Evolutionary conservation across 2,888 invertebrate species (phyloP), one percentile per base, ranked within the genome.

Genomic region (Acanthosepion esculentum): DNA sequence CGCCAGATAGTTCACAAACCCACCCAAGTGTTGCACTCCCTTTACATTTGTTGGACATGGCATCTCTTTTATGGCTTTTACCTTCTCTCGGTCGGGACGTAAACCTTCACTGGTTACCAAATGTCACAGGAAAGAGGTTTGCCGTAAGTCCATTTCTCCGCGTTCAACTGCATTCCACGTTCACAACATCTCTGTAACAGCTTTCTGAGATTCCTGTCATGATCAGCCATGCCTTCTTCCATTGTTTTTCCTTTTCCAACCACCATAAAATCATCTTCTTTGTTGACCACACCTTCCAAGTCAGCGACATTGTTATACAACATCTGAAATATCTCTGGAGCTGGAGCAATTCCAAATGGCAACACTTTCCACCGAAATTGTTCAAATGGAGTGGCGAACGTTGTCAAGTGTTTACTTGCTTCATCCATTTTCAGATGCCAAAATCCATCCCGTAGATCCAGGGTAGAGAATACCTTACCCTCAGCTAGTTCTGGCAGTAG

Each of bases 101-200:
- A n/a, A n/a, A n/a, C n/a, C n/a, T n/a, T n/a, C n/a, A n/a, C n/a
- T n/a, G n/a, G n/a, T n/a, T n/a, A n/a, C n/a, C n/a, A n/a, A n/a
- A n/a, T n/a, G n/a, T n/a, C n/a, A n/a, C n/a, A n/a, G n/a, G 96
- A 95, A 4, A 96, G 59, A 15, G 95, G 95, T 64, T 94, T 78
- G n/a, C 94, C 94, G 26, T 95, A n/a, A n/a, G n/a, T n/a, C n/a
- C n/a, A n/a, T n/a, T n/a, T n/a, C n/a, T n/a, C n/a, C n/a, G n/a
- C 92, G 53, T 95, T 95, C 23, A 95, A n/a, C 96, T 29, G 93
- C 7, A 95, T 94, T 26, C 94, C 95, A 64, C 29, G 64, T 64
- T 64, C 64, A 64, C 26, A 64, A 64, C 29, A 29, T 64, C 64
- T 64, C 26, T 64, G 64, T 10, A 64, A 29, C 26, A 64, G 93